Percentiles rank a stretch among this genome's conserved stretches.
These are phyloP conservation scores for Erpetoichthys calabaricus DNA, from an alignment of 2,797 vertebrate species.

Conservation along the genomic window DNA sequence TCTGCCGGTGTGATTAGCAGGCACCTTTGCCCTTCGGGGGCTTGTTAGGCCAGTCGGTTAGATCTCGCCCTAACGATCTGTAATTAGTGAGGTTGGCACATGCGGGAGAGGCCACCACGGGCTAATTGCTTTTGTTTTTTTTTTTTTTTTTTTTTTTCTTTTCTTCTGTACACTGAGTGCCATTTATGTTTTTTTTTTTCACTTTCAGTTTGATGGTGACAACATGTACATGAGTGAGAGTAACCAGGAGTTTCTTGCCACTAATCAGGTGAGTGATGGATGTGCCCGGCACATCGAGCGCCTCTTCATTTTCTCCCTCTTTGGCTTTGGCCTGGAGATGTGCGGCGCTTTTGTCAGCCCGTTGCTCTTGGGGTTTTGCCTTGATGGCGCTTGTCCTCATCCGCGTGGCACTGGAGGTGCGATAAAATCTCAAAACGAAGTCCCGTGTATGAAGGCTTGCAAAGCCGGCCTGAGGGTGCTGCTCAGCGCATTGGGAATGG, in stretches of 20 bases:
- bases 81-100: constrained; percentile 53
- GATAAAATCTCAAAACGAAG: too few relatives aligned
- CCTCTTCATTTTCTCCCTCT: too few relatives aligned
- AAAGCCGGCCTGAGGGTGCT: too few relatives aligned
- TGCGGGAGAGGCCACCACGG: constrained; percentile 28
- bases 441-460: too few relatives aligned
- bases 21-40: constrained; percentile 24
- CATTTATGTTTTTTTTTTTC: constrained; percentile 27
- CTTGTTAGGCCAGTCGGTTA: constrained; percentile 40
- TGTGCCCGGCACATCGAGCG: too few relatives aligned
- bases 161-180: constrained; percentile 8
- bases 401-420: too few relatives aligned
- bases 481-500: too few relatives aligned
- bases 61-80: constrained; percentile 56
- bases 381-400: too few relatives aligned
- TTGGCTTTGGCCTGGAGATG: too few relatives aligned
- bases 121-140: constrained; percentile 7
- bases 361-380: too few relatives aligned
- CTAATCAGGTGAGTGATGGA: constrained; percentile 74
- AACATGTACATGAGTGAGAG: constrained; percentile 98
- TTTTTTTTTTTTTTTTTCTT: constrained; percentile 16
- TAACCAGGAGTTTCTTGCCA: constrained; percentile 84
- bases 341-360: too few relatives aligned
- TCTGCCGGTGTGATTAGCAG: constrained; percentile 22
- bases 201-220: constrained; percentile 92